Evolutionary conservation across 2,113 vertebrate genomes (phyloP).

Genomic region (Elgaria multicarinata): DNA sequence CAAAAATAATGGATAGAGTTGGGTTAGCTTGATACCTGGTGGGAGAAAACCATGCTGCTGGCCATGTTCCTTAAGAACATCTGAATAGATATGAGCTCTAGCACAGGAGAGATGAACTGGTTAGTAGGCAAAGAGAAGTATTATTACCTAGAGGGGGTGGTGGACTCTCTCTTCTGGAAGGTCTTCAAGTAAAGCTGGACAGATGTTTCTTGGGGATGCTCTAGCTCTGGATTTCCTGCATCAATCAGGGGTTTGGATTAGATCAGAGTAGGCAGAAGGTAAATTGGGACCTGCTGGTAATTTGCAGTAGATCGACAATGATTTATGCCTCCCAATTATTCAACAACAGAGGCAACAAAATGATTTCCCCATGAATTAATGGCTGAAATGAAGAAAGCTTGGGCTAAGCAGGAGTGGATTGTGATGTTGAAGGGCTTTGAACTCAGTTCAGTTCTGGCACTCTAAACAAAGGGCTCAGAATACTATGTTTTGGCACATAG

Average conservation of each 20-base stretch:
- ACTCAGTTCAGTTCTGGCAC: no score
- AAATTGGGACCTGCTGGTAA: not conserved
- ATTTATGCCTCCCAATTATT: not conserved
- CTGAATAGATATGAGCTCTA: constrained; percentile 13
- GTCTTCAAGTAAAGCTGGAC: not conserved
- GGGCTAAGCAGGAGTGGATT: no score
- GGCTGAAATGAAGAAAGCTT: not conserved
- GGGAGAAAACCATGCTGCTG: not conserved
- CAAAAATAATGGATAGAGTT: not conserved
- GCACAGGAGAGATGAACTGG: not conserved
- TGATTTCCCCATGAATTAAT: not conserved
- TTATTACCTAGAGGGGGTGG: not conserved
- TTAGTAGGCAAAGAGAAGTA: not conserved
- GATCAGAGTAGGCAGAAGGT: not conserved
- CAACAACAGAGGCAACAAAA: not conserved
- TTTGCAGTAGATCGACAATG: not conserved
- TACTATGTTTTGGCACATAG: no score
- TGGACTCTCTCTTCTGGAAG: not conserved
- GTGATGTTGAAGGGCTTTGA: no score
- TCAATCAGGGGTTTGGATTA: not conserved
- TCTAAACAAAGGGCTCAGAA: no score
- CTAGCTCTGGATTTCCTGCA: no score
- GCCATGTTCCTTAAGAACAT: not conserved
- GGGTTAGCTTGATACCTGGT: no score
- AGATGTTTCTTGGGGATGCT: no score